phyloP scores from a whole-genome alignment of 1,140 invertebrate species.

The Chironomus striatipennis region DNA sequence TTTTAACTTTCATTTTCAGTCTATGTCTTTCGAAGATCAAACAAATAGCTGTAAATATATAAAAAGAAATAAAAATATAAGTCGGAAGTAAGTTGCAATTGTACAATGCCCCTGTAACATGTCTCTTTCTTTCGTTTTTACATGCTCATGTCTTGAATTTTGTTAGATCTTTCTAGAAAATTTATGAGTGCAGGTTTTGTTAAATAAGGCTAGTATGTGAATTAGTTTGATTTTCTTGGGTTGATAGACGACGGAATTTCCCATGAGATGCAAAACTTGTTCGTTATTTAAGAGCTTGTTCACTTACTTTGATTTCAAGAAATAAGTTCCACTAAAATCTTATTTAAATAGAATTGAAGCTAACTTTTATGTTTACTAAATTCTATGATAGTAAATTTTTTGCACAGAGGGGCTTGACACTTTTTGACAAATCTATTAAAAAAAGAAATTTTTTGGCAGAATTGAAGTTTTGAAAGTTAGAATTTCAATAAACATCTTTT shows the following conservation, averaged over 20 bases:
- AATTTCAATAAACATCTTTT: too few species aligned
- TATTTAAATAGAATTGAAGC: too few species aligned
- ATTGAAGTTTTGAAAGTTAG: too few species aligned
- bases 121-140: not conserved
- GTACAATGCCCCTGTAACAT: not conserved
- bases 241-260: not conserved
- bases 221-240: not conserved
- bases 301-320: too few species aligned
- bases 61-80: conserved; percentile 17
- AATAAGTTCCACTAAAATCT: too few species aligned
- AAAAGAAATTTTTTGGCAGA: too few species aligned
- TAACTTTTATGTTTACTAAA: too few species aligned
- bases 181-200: not conserved
- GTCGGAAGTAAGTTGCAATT: not conserved
- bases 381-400: too few species aligned
- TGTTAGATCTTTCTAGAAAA: not conserved
- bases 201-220: not conserved
- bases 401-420: too few species aligned
- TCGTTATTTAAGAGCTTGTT: not conserved
- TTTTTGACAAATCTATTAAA: too few species aligned
- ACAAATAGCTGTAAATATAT: not conserved
- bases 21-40: not conserved
- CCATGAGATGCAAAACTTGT: not conserved
- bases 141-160: not conserved
- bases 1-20: conserved; percentile 12